phyloP scores from a whole-genome alignment of 2,888 invertebrate species.

The Ochropacha duplaris region DNA sequence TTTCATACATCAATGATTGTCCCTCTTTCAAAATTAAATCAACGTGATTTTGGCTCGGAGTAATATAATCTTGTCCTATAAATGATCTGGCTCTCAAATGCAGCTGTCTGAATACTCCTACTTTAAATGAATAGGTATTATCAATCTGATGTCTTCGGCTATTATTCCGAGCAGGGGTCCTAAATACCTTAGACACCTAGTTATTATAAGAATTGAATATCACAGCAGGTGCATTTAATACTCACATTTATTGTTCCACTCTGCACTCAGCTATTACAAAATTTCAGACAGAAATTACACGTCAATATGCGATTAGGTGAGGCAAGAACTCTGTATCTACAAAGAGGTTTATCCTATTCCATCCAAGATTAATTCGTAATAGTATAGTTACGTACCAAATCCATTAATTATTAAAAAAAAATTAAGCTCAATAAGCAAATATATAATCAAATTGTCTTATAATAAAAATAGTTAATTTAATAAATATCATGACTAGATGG shows the following conservation, averaged over 20 bases:
- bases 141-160: neutral
- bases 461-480: no score
- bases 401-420: neutral
- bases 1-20: no score
- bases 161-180: neutral
- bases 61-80: no score
- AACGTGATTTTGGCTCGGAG: no score
- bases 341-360: neutral
- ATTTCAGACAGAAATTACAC: slow-evolving; percentile 3
- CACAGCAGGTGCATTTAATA: slow-evolving; percentile 9
- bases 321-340: slow-evolving; percentile 1
- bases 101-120: no score
- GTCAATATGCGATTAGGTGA: neutral
- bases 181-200: neutral
- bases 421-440: no score
- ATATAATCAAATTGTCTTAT: no score
- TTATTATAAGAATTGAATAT: slow-evolving; percentile 7
- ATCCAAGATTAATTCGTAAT: neutral
- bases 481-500: no score
- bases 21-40: no score
- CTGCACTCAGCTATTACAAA: slow-evolving; percentile 2
- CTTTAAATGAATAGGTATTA: neutral
- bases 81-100: no score
- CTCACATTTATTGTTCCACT: slow-evolving; percentile 8
- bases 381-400: neutral